Base-by-base conservation (phyloP, 2,797 vertebrate species). In the Chaetodon trifasciatus region DNA sequence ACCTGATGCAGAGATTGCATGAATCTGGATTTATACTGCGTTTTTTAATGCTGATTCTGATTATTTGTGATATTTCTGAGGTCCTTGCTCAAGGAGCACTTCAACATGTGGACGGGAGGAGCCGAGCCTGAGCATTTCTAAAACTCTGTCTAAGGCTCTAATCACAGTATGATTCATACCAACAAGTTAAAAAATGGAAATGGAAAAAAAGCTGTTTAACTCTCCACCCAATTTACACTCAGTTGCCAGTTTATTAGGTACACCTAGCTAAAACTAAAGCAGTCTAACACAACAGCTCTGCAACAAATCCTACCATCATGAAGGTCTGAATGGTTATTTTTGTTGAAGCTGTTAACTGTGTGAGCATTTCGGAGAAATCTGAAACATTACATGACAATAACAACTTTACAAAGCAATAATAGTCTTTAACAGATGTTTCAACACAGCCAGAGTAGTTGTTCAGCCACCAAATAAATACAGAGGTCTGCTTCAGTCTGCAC, bases 1-100 rank as follows among this genome's bases (percentile, higher is more conserved):
- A 57, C 40, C 47, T 52, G 16, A 52, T 52, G n/a, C n/a, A 52
- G n/a, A 72, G 24, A 58, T 65, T 57, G 39, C 32, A 8, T 69
- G 42, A 8, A 9, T 23, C 28, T 35, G 8, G 5, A 24, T 8
- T 44, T 44, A 35, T 1, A 37, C 9, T 3, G 8, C 21, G 42
- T 44, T 9, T 42, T 42, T 21, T 23, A 7, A 52, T 15, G 6
- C 47, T 46, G 46, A 61, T 50, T 28, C 37, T 32, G 21, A 42
- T 23, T 40, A 61, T 12, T 39, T 46, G 8, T 3, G 10, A n/a
- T 23, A 53, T n/a, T 52, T 17, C 19, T 49, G 28, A n/a, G 66
- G 0, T 39, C 16, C 13, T 65, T 49, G 17, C 11, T 19, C 23
- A 63, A 61, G 12, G 44, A 19, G n/a, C 46, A 23, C 46, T 49